phyloP scores from a whole-genome alignment of 2,797 vertebrate species.

The Onychomys torridus region DNA sequence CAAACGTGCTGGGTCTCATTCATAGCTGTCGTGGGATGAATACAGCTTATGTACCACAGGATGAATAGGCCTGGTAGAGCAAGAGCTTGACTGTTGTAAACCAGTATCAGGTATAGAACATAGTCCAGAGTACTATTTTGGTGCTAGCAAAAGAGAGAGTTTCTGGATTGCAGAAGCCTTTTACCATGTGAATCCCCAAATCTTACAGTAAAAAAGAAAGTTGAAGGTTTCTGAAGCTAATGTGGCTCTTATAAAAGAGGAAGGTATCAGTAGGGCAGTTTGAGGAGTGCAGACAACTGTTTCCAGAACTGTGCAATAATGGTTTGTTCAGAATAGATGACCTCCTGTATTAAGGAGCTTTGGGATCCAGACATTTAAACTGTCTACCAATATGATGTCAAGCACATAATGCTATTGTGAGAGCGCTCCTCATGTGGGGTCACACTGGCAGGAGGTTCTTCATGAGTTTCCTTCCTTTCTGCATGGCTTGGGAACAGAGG shows the following conservation, averaged over 20 bases:
- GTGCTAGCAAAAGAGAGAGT: background rate
- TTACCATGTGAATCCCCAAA: background rate
- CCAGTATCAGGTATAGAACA: background rate
- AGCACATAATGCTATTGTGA: background rate
- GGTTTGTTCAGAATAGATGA: background rate
- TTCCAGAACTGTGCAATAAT: background rate
- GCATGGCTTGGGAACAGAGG: background rate
- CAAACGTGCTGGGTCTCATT: background rate
- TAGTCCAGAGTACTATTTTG: too few species aligned
- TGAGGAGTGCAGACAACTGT: slow-evolving; percentile 25
- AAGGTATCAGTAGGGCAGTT: background rate
- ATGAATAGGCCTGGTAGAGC: background rate
- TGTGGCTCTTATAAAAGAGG: background rate
- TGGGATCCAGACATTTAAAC: background rate
- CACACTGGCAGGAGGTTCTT: background rate
- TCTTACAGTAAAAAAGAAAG: background rate
- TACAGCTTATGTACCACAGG: background rate
- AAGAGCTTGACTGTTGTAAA: background rate
- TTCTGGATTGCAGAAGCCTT: background rate
- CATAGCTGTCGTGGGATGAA: background rate
- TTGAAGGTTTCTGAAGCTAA: slow-evolving; percentile 15
- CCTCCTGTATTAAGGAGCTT: background rate
- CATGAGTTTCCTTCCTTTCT: background rate
- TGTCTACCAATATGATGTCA: background rate
- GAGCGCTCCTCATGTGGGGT: background rate